Base-by-base conservation (phyloP, 2,113 vertebrate genomes). In the Tylochromis polylepis region DNA sequence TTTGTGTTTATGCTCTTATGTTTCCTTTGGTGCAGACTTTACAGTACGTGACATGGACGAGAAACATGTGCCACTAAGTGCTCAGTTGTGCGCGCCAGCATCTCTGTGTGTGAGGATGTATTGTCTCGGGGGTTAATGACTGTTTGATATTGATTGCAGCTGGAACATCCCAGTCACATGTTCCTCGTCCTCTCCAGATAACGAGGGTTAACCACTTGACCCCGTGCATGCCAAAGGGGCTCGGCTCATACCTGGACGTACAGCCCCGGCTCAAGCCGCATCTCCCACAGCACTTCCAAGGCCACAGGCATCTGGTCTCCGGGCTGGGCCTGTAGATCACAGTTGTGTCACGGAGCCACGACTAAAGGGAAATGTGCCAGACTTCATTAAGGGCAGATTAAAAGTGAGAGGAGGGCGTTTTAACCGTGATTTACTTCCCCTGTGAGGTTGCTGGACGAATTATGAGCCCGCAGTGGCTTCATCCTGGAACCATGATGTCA, bases 171-270 rank as follows among this genome's bases (percentile, higher is more conserved):
- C 20, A 79, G 85, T 94, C 94, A 90, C 89, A 91, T 91, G 92
- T 90, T 93, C 65, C 89, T 81, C 2, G 58, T 92, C 84, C 87
- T 93, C 87, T 87, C 60, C 58, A 92, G 94, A 96, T 95, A 96
- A 95, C 78, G 81, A 90, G 79, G 91, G 93, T 94, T 95, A 94
- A 95, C 91, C 95, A 93, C 93, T 95, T 93, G 95, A 95, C 94
- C 94, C 86, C 6, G 5, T 81, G 85, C 90, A 91, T 91, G 93
- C 91, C 92, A n/a, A 72, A 90, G 56, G 81, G 89, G 82, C 82
- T 79, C 51, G 3, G 38, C 59, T 92, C 87, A 82, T 89, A 92
- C 88, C 93, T 89, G 89, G 89, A 83, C 59, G 65, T 29, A 3
- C 9, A 20, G 27, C 31, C 65, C 55, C 3, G 14, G 27, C 80